phyloP scores from a whole-genome alignment of 2,888 invertebrate species.

The Drymonia ruficornis region DNA sequence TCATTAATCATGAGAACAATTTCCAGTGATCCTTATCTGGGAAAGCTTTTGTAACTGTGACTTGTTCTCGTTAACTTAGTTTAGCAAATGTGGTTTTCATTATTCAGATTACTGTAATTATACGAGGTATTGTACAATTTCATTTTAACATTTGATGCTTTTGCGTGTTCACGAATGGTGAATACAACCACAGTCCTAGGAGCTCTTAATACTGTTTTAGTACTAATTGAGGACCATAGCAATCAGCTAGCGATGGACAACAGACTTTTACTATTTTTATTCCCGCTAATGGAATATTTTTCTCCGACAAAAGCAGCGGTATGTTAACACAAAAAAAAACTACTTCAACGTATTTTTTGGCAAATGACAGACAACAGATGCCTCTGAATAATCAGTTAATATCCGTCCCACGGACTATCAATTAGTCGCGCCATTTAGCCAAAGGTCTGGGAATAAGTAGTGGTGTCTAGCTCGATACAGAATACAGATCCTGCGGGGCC shows the following conservation, averaged over 20 bases:
- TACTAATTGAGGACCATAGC: not conserved
- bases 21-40: conserved; percentile 53
- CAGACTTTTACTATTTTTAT: no score
- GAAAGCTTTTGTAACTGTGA: conserved; percentile 64
- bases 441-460: conserved; percentile 66
- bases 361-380: conserved; percentile 49
- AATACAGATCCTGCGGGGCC: conserved; percentile 56
- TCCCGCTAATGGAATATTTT: no score
- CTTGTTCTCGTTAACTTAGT: conserved; percentile 60
- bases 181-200: not conserved
- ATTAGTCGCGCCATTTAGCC: conserved; percentile 66
- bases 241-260: not conserved
- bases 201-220: not conserved
- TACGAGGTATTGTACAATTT: conserved; percentile 36
- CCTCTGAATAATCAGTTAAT: conserved; percentile 57
- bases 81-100: conserved; percentile 32
- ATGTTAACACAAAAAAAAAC: not conserved
- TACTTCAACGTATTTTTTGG: not conserved
- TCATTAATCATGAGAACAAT: conserved; percentile 64
- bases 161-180: conserved; percentile 20
- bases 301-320: conserved; percentile 12
- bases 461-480: conserved; percentile 58
- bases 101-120: conserved; percentile 42
- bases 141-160: conserved; percentile 22
- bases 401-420: conserved; percentile 50